phyloP scores from a whole-genome alignment of 1,140 invertebrate genomes.

The Hypothenemus hampei region DNA sequence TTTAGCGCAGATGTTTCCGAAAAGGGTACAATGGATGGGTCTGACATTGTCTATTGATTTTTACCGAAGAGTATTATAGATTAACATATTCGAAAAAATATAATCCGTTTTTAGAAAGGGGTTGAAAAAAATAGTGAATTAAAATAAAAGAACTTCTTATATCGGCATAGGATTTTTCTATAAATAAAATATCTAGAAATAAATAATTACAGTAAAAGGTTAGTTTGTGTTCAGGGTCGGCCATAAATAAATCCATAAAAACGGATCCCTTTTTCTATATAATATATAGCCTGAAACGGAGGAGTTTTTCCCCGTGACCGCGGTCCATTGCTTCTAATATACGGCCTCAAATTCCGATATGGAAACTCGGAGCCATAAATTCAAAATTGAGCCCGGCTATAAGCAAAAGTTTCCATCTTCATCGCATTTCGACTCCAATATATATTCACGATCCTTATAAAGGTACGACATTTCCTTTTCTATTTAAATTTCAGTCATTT shows the following conservation, averaged over 20 bases:
- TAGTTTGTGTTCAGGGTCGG: too few relatives aligned
- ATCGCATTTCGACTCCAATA: slow-evolving; percentile 26
- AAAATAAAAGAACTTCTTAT: slow-evolving; percentile 1
- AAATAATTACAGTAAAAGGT: slow-evolving; percentile 27
- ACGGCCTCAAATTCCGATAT: slow-evolving; percentile 35
- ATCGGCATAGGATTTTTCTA: too few relatives aligned
- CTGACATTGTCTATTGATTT: slow-evolving; percentile 29
- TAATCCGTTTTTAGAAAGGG: slow-evolving; percentile 13
- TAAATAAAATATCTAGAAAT: background rate
- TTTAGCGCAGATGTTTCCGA: slow-evolving; percentile 28
- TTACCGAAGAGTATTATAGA: slow-evolving; percentile 18
- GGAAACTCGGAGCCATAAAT: slow-evolving; percentile 37
- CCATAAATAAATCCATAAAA: slow-evolving; percentile 32
- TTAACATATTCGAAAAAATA: slow-evolving; percentile 25
- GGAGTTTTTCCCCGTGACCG: slow-evolving; percentile 33
- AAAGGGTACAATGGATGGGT: slow-evolving; percentile 20
- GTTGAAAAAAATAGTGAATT: background rate
- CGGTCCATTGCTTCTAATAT: slow-evolving; percentile 38
- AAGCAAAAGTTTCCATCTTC: slow-evolving; percentile 38
- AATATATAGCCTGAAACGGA: slow-evolving; percentile 24
- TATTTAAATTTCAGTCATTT: slow-evolving; percentile 4
- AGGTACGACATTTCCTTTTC: slow-evolving; percentile 19
- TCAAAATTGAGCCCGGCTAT: slow-evolving; percentile 38
- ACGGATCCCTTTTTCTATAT: slow-evolving; percentile 27
- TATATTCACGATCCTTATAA: slow-evolving; percentile 24